phyloP scores from a whole-genome alignment of 2,797 vertebrate species.

The Poecilia gillii region DNA sequence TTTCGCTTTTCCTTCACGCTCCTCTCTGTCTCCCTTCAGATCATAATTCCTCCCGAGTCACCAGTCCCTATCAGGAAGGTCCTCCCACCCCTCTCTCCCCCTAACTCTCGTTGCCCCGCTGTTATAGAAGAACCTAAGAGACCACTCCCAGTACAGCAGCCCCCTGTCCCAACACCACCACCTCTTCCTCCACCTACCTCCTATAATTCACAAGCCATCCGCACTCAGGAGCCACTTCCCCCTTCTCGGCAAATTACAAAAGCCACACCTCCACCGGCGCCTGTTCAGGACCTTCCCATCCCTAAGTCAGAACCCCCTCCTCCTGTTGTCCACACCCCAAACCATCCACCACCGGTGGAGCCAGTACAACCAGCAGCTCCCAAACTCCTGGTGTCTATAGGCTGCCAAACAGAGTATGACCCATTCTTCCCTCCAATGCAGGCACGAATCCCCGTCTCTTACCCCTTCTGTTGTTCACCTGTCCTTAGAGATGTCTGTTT shows the following conservation, averaged over 20 bases:
- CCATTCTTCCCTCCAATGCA: constrained; percentile 84
- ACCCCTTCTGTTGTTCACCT: constrained; percentile 36
- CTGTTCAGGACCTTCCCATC: constrained; percentile 48
- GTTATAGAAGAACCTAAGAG: constrained; percentile 78
- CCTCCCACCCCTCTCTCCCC: constrained; percentile 61
- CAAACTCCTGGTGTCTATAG: constrained; percentile 86
- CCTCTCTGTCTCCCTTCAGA: constrained; percentile 71
- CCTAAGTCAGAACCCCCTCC: constrained; percentile 60
- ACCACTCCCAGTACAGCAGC: constrained; percentile 40
- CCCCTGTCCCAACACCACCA: constrained; percentile 68
- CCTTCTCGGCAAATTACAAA: constrained; percentile 55
- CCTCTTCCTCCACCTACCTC: constrained; percentile 54
- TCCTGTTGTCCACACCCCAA: constrained; percentile 54
- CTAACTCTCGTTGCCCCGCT: constrained; percentile 38
- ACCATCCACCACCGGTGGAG: constrained; percentile 65
- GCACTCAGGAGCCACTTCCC: constrained; percentile 40
- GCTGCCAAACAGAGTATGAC: constrained; percentile 91
- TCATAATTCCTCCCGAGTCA: constrained; percentile 86
- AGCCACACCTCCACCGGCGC: constrained; percentile 56
- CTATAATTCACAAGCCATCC: constrained; percentile 52
- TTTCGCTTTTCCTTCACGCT: constrained; percentile 32
- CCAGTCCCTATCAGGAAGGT: constrained; percentile 84
- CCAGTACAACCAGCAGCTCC: constrained; percentile 54
- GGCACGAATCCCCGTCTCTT: constrained; percentile 78
- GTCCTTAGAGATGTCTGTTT: constrained; percentile 10